phyloP scores from a whole-genome alignment of 2,888 invertebrate genomes.

The Liodrosophila aerea region DNA sequence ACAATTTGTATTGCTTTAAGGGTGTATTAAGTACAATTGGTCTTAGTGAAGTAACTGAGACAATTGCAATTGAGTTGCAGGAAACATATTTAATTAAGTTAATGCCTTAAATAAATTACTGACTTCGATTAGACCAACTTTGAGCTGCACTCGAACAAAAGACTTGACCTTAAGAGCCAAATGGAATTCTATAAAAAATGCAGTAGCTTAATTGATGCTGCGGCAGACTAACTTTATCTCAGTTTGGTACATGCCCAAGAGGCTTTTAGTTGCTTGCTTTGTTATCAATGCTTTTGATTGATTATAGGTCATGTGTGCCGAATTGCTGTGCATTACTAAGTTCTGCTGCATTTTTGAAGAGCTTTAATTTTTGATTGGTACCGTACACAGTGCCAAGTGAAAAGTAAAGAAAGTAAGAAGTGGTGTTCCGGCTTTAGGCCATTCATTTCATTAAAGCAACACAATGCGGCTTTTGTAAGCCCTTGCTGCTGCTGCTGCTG shows the following conservation, averaged over 20 bases:
- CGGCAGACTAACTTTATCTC: conserved; percentile 1
- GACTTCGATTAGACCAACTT: no score
- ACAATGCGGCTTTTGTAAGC: conserved; percentile 67
- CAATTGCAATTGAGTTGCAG: no score
- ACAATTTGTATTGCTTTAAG: conserved; percentile 14
- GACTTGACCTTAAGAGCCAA: not conserved
- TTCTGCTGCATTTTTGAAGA: conserved; percentile 42
- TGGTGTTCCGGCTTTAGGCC: conserved; percentile 53
- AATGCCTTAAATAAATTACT: no score
- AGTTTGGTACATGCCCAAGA: conserved; percentile 12
- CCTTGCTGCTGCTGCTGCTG: conserved; percentile 42
- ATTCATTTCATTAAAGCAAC: conserved; percentile 73
- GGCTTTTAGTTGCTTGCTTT: conserved; percentile 12
- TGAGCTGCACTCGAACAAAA: no score
- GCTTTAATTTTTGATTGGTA: conserved; percentile 59
- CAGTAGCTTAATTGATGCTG: conserved; percentile 26
- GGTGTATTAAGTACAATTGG: conserved; percentile 2
- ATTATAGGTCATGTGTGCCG: conserved; percentile 68
- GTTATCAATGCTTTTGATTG: conserved; percentile 41
- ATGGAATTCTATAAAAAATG: conserved; percentile 13
- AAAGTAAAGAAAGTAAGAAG: conserved; percentile 18
- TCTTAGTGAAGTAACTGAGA: no score
- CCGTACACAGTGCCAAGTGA: conserved; percentile 3
- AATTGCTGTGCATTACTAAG: conserved; percentile 27
- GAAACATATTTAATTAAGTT: no score